Base-by-base conservation (phyloP, 2,797 vertebrate genomes). In the Yasuhikotakia modesta region DNA sequence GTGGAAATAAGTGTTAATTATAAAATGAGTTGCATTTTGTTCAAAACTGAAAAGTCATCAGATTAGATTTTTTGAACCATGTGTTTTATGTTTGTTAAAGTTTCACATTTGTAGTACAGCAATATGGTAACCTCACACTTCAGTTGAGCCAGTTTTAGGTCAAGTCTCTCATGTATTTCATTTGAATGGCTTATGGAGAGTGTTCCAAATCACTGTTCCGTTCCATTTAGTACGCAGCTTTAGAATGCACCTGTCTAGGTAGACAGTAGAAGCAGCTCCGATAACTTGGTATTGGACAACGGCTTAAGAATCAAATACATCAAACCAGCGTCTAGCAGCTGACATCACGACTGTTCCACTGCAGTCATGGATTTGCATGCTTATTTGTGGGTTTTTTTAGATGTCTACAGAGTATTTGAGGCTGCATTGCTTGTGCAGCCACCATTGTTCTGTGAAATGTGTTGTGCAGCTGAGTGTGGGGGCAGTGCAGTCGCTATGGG, bases 341-440 rank as follows among this genome's bases (percentile, higher is more conserved):
- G n/a, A n/a, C n/a, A n/a, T n/a, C 4, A 6, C 43, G 58, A n/a
- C 53, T 17, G 16, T 17, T 55, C 21, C 35, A 22, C 22, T 57
- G 2, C 16, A 27, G 19, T 55, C 46, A 45, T 14, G 50, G 73
- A 66, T 57, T 55, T 55, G 21, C 73, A 30, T 64, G 63, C 73
- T 57, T 66, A 75, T 75, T 46, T 67, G 50, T 39, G 43, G 63
- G 17, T n/a, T 65, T 19, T 65, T 45, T 50, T 46, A 50, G 27
- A 73, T 63, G 45, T 63, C 45, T 43, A 48, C 27, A 4, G 48
- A 75, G 60, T 13, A 1, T 46, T 57, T 46, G 50, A 57, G 63
- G 35, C 65, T 66, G 50, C 55, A 2, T 24, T 24, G 66, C 75
- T 61, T 66, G 55, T 77, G 66, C 55, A 77, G 43, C 66, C 45